Conservation (phyloP, 2,888 invertebrate genomes). For the Drosophila mulleri region DNA sequence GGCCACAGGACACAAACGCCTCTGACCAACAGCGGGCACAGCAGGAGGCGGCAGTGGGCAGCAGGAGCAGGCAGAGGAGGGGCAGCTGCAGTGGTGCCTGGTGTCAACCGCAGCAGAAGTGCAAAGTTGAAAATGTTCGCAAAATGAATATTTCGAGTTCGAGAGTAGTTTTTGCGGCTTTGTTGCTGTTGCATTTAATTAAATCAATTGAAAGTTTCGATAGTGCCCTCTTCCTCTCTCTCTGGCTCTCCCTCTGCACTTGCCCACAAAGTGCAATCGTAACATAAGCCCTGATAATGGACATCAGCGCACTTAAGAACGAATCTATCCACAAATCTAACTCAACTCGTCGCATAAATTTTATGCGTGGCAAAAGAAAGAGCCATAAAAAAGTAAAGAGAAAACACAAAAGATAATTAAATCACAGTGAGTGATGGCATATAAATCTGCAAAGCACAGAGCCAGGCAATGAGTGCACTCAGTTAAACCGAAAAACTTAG, state of each 20-base stretch:
- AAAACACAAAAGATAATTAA: conserved; percentile 65
- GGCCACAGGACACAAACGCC: conserved; percentile 51
- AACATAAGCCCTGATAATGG: conserved; percentile 50
- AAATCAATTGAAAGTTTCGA: conserved; percentile 66
- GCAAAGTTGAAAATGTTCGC: conserved; percentile 58
- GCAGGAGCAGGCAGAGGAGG: neutral
- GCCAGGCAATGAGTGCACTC: conserved; percentile 36
- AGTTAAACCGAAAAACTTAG: conserved; percentile 53
- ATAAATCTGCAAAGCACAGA: conserved; percentile 56
- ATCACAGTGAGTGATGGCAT: conserved; percentile 66
- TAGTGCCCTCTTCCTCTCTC: neutral
- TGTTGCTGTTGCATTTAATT: conserved; percentile 56
- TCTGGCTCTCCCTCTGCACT: too few relatives aligned
- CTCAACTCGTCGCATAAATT: conserved; percentile 43
- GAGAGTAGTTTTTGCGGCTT: conserved; percentile 59
- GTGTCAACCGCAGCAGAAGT: conserved; percentile 66
- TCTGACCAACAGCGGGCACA: conserved; percentile 25
- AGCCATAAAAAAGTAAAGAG: conserved; percentile 9
- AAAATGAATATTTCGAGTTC: conserved; percentile 51
- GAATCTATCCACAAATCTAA: conserved; percentile 19
- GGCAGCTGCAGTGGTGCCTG: conserved; percentile 9
- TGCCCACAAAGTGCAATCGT: conserved; percentile 22
- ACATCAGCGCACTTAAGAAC: conserved; percentile 23
- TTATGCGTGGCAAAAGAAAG: conserved; percentile 19
- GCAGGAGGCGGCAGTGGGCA: neutral